Evolutionary conservation across 2,888 invertebrate species (phyloP).

Genomic region (Netelia inedita): DNA sequence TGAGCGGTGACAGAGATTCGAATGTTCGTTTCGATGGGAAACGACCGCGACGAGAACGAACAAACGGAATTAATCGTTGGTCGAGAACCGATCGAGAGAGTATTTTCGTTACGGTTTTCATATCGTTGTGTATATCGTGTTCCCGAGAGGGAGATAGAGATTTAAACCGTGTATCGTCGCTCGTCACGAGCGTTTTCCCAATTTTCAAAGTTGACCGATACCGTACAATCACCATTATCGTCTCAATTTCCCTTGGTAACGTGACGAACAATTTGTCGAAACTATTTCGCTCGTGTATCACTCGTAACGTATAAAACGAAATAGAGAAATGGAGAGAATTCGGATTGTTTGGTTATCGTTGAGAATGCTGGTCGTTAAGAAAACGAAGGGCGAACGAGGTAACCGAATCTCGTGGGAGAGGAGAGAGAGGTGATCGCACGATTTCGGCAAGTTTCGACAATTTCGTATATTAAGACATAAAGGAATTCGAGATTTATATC

Average conservation of each 20-base stretch:
- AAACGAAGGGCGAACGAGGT: too few species aligned
- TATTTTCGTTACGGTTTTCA: neutral
- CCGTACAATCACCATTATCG: neutral
- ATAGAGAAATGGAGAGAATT: neutral
- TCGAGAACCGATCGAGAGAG: neutral
- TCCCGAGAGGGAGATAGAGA: neutral
- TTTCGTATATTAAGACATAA: neutral
- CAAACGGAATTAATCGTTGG: slow-evolving; percentile 33
- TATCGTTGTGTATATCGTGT: neutral
- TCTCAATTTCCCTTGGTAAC: too few species aligned
- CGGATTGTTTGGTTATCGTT: neutral
- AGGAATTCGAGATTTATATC: neutral
- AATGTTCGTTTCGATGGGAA: neutral
- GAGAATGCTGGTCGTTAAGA: neutral
- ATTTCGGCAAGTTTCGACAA: neutral
- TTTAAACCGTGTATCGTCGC: neutral
- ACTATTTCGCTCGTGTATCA: neutral
- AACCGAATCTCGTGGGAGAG: too few species aligned
- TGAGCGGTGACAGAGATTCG: neutral
- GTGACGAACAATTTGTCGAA: neutral
- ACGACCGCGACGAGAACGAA: slow-evolving; percentile 29
- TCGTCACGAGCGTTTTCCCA: neutral
- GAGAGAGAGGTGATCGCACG: too few species aligned
- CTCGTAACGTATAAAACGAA: neutral
- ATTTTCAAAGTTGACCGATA: neutral